Evolutionary conservation across 2,113 vertebrate species (phyloP).

Genomic region (Pitta sordida): DNA sequence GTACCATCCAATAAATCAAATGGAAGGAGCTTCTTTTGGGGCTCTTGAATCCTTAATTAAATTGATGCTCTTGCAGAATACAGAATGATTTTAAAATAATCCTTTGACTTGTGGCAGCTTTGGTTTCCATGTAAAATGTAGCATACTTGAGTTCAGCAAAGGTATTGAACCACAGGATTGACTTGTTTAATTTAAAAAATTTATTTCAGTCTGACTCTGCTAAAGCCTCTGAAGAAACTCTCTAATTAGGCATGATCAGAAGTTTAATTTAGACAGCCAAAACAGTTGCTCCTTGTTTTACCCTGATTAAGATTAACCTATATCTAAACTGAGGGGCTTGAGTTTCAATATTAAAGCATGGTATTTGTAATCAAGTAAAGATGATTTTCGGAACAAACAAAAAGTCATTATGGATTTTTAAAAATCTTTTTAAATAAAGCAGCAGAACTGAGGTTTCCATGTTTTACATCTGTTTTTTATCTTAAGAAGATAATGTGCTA

Average conservation of each 20-base stretch:
- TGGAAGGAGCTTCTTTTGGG: not conserved
- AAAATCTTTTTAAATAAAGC: not conserved
- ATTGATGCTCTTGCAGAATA: not conserved
- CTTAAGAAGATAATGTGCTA: not conserved
- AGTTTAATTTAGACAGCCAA: not conserved
- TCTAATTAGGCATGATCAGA: constrained; percentile 12
- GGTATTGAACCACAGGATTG: not conserved
- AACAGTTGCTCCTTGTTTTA: not conserved
- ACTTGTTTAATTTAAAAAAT: not conserved
- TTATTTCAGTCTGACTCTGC: not conserved
- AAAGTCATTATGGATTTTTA: not conserved
- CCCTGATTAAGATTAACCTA: not conserved
- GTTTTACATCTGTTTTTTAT: not conserved
- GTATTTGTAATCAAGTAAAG: not conserved
- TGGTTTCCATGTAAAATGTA: not conserved
- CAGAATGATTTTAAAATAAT: not conserved
- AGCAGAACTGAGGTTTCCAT: not conserved
- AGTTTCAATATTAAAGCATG: not conserved
- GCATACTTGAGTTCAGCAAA: not conserved
- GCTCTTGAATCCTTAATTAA: not conserved
- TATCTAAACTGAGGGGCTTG: not conserved
- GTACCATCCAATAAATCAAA: not conserved
- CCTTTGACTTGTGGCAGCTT: not conserved
- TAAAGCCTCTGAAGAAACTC: not conserved
- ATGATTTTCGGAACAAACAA: constrained; percentile 9